Conservation (phyloP, 2,797 vertebrate genomes). For the Decapterus maruadsi region DNA sequence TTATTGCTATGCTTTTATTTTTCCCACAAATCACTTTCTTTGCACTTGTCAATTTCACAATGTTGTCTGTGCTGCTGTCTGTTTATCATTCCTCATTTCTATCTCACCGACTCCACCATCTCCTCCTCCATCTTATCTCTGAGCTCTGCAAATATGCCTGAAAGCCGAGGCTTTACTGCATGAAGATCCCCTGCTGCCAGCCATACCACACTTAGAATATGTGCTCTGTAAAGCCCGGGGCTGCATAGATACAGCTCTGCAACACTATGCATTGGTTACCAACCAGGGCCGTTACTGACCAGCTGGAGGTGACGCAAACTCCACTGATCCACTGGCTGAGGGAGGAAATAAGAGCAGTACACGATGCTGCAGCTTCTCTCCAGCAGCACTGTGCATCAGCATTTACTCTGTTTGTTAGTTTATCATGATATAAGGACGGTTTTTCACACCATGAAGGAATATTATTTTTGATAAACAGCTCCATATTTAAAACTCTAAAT, state of each 20-base stretch:
- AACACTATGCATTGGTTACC: conserved; percentile 11
- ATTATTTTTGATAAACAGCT: conserved; percentile 3
- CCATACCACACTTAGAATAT: conserved; percentile 44
- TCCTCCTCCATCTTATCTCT: conserved; percentile 55
- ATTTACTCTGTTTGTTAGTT: neutral
- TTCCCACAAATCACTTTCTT: conserved; percentile 5
- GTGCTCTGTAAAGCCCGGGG: conserved; percentile 44
- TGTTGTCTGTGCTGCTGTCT: neutral
- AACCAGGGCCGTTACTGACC: conserved; percentile 36
- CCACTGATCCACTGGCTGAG: neutral
- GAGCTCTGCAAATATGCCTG: conserved; percentile 69
- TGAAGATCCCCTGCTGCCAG: conserved; percentile 71
- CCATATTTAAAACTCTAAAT: neutral
- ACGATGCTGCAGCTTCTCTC: neutral
- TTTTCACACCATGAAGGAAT: too few relatives aligned
- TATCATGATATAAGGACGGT: neutral
- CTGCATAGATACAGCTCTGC: conserved; percentile 51
- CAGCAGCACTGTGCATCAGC: neutral
- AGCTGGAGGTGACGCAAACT: conserved; percentile 30
- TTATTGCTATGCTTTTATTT: neutral
- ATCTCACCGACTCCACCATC: conserved; percentile 36
- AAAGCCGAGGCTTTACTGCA: conserved; percentile 60
- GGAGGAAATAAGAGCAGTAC: conserved; percentile 4
- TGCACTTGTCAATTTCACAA: neutral
- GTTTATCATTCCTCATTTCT: conserved; percentile 34